These are phyloP conservation scores for Irena cyanogastra DNA, from an alignment of 2,113 vertebrate genomes.

Conservation along the genomic window DNA sequence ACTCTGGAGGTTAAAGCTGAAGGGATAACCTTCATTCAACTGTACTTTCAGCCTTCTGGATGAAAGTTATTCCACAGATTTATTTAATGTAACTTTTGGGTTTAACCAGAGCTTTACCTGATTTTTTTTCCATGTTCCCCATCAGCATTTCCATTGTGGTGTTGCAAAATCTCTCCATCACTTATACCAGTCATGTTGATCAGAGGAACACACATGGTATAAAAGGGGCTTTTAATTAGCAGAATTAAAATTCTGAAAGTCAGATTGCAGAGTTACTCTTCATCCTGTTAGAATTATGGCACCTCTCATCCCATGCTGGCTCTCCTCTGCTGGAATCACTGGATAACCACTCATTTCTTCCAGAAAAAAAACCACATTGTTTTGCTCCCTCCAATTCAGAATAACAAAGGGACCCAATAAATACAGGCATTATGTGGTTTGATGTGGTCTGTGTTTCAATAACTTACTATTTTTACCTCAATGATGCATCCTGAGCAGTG, in stretches of 20 bases:
- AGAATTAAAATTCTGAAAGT: background rate
- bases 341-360: background rate
- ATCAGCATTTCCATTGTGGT: fast-evolving
- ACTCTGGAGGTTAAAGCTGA: background rate
- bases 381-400: background rate
- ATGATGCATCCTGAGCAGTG: background rate
- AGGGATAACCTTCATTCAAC: background rate
- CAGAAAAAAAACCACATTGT: background rate
- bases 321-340: background rate
- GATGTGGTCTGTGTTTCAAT: background rate
- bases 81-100: background rate
- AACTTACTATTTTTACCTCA: background rate
- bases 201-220: background rate
- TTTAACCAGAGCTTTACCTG: background rate
- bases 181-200: fast-evolving
- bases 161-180: background rate
- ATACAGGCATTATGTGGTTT: background rate
- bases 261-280: background rate
- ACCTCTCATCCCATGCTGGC: fast-evolving
- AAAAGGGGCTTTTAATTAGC: background rate
- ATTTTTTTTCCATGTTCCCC: fast-evolving
- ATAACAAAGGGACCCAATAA: background rate
- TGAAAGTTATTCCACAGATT: background rate
- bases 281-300: background rate
- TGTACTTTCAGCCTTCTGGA: background rate